Conservation (phyloP, 2,888 invertebrate species). For the Idaea biselata region DNA sequence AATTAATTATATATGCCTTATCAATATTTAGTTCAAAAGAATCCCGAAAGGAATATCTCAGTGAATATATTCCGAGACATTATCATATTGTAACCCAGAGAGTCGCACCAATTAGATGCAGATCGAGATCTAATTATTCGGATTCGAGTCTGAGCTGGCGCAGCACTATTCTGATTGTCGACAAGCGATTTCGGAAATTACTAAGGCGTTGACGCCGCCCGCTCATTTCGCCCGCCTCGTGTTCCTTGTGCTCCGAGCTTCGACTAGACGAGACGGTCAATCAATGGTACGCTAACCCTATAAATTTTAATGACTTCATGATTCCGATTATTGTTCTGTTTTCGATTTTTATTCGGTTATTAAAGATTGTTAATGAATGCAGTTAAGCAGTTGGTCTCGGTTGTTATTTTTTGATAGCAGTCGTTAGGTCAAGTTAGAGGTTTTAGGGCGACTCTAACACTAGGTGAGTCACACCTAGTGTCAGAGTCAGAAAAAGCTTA, state of each 20-base stretch:
- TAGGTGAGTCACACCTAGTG: too few relatives aligned
- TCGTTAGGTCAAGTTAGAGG: constrained; percentile 8
- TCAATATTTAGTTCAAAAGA: background rate
- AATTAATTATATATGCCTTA: background rate
- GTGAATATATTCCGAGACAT: constrained; percentile 30
- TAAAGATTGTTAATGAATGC: constrained; percentile 2
- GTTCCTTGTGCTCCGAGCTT: constrained; percentile 51
- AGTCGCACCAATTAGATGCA: constrained; percentile 65
- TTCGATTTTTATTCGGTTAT: constrained; percentile 19
- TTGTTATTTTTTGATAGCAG: constrained; percentile 1
- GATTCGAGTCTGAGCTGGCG: constrained; percentile 55
- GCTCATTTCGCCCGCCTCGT: constrained; percentile 35
- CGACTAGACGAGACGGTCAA: constrained; percentile 48
- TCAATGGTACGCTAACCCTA: constrained; percentile 49
- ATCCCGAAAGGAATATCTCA: constrained; percentile 10
- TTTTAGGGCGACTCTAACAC: too few relatives aligned
- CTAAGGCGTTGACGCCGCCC: constrained; percentile 67
- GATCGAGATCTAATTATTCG: constrained; percentile 75
- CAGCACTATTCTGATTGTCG: constrained; percentile 75
- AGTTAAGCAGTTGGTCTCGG: background rate
- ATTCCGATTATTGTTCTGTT: constrained; percentile 19
- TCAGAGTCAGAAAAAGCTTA: too few relatives aligned
- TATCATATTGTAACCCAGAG: constrained; percentile 43
- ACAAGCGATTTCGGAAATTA: constrained; percentile 79
- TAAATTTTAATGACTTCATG: constrained; percentile 44